Evolutionary conservation across 2,888 invertebrate genomes (phyloP), one percentile per base, ranked within the genome.

Genomic region (Stenoptilia bipunctidactyla): DNA sequence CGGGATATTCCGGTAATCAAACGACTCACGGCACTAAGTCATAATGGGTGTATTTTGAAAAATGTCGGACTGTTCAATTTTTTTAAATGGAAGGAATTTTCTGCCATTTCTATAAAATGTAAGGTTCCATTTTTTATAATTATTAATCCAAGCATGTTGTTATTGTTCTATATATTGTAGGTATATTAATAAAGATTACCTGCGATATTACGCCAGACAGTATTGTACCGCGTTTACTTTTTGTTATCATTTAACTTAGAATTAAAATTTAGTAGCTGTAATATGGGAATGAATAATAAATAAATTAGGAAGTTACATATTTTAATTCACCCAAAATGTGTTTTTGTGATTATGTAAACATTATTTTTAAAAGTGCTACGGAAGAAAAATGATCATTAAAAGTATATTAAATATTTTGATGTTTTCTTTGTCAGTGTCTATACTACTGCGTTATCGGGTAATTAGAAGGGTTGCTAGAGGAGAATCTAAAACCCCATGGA

Each of bases 321-420:
- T 63, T 56, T 50, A 52, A 60, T 59, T 61, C 60, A 62, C 54
- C 53, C 44, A 45, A 55, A 55, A 58, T 66, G 58, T 68, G 66
- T 70, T 73, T 62, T 72, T 65, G 61, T 70, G 63, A 69, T 74
- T 72, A 68, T 72, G 70, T 80, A 61, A 68, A 74, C 66, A 66
- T 72, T 69, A 72, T 69, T 75, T 74, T 72, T 65, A 55, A 74
- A 77, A 70, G 59, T 75, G 75, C 74, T 73, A 69, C 72, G 70
- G 68, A 71, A n/a, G 64, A 12, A 59, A 70, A 73, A 77, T 74
- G 74, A 77, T 77, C 70, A 82, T 82, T 77, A 80, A 79, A 79
- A 75, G 72, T 76, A 79, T 76, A 77, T 72, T 76, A 71, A 71
- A 66, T 50, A 52, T 44, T 47, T 43, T 6, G 13, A 45, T 36